These are phyloP conservation scores for Gymnobelideus leadbeateri DNA, from an alignment of 2,113 vertebrate species.

Conservation along the genomic window DNA sequence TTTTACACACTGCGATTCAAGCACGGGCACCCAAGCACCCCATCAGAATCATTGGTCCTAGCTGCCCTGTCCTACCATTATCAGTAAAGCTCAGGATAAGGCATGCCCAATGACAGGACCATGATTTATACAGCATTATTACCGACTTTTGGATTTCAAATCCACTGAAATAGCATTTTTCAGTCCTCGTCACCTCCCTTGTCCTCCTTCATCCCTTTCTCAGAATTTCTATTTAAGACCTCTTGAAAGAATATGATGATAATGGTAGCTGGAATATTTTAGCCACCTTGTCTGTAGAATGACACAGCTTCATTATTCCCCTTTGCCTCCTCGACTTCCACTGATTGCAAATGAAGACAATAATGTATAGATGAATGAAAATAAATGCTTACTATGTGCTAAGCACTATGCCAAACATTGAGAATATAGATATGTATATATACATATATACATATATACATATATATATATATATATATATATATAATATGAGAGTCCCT, in stretches of 20 bases:
- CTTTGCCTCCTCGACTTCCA: background rate
- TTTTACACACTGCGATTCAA: too few relatives aligned
- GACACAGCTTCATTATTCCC: background rate
- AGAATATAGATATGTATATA: too few relatives aligned
- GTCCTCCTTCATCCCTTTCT: background rate
- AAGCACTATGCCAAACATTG: too few relatives aligned
- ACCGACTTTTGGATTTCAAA: too few relatives aligned
- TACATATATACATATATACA: too few relatives aligned
- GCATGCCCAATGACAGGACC: background rate
- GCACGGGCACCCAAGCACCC: too few relatives aligned
- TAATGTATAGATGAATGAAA: background rate
- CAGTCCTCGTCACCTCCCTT: background rate
- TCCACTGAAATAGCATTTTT: too few relatives aligned
- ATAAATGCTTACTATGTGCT: background rate
- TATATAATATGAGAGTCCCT: background rate
- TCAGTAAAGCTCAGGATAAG: background rate
- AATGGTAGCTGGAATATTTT: background rate
- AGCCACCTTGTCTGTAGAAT: background rate
- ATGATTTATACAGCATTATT: background rate
- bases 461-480: too few relatives aligned
- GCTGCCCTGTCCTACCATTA: background rate
- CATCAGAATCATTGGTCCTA: background rate
- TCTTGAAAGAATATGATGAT: background rate
- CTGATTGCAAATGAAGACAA: background rate
- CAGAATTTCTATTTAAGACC: background rate